Percentiles rank a stretch among this genome's conserved stretches.
Conservation (phyloP, 2,797 vertebrate species). For the Aulostomus chinensis region DNA sequence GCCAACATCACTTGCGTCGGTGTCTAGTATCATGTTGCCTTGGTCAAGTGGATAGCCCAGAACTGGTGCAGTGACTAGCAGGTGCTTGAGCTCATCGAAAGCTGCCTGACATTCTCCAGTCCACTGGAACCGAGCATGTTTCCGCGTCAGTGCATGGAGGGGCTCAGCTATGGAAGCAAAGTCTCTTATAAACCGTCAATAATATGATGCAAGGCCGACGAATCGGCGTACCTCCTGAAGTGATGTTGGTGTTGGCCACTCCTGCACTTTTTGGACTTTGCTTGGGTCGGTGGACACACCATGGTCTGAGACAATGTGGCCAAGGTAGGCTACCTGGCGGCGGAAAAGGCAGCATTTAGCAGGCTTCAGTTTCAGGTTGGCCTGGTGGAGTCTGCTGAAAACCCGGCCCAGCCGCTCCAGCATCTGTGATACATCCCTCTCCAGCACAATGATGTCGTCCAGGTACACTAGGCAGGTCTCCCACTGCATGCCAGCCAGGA, state of each 20-base stretch:
- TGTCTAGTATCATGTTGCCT: conserved; percentile 2
- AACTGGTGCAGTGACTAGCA: neutral
- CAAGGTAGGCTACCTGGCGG: conserved; percentile 10
- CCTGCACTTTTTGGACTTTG: neutral
- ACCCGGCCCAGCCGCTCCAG: neutral
- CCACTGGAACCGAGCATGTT: no score
- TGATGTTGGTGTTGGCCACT: neutral
- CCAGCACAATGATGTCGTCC: conserved; percentile 1
- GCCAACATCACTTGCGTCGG: neutral
- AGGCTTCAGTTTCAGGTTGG: conserved; percentile 21
- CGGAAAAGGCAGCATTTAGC: conserved; percentile 6
- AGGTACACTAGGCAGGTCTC: neutral
- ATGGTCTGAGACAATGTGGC: neutral
- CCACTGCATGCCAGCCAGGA: conserved; percentile 15
- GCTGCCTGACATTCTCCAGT: no score
- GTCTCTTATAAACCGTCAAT: neutral
- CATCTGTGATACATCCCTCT: neutral
- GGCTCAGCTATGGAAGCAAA: neutral
- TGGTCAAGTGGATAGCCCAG: conserved; percentile 5
- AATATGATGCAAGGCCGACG: neutral
- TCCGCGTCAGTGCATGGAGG: neutral
- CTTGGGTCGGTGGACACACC: neutral
- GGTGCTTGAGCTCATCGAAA: no score
- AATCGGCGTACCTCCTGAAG: neutral
- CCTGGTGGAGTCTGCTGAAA: neutral